These are phyloP conservation scores for Vesta saturnalis DNA, from an alignment of 2,888 invertebrate genomes.

Conservation along the genomic window DNA sequence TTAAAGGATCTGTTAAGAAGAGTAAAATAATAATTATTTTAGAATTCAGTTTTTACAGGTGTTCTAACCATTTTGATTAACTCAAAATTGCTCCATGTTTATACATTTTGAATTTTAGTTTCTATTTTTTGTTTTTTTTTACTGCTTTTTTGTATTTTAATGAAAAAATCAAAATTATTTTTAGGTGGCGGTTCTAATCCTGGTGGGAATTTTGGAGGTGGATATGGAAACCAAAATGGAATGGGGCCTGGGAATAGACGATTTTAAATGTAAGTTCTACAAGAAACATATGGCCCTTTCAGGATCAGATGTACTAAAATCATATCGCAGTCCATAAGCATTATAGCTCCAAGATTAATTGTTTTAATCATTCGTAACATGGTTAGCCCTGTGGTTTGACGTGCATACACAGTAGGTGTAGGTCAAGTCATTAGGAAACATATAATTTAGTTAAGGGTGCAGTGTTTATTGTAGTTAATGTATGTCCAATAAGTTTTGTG, in stretches of 20 bases:
- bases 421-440: conserved; percentile 39
- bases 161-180: conserved; percentile 51
- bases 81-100: no score
- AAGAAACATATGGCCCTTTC: conserved; percentile 42
- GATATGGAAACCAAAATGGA: conserved; percentile 61
- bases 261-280: conserved; percentile 57
- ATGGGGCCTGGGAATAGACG: conserved; percentile 61
- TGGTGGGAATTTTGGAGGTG: conserved; percentile 51
- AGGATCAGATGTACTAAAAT: conserved; percentile 38
- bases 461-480: conserved; percentile 36
- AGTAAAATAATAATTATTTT: no score
- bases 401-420: conserved; percentile 34
- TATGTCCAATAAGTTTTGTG: conserved; percentile 28
- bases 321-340: conserved; percentile 31
- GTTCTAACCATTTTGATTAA: no score
- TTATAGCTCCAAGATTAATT: conserved; percentile 16
- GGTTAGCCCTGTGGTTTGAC: conserved; percentile 37
- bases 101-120: no score
- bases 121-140: no score
- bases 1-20: no score
- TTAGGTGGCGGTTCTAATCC: conserved; percentile 58
- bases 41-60: no score
- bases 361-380: conserved; percentile 23
- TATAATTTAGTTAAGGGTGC: conserved; percentile 37
- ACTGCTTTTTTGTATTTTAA: conserved; percentile 43